These are phyloP conservation scores for Syrmaticus mikado DNA, from an alignment of 2,113 vertebrate species.

Conservation along the genomic window DNA sequence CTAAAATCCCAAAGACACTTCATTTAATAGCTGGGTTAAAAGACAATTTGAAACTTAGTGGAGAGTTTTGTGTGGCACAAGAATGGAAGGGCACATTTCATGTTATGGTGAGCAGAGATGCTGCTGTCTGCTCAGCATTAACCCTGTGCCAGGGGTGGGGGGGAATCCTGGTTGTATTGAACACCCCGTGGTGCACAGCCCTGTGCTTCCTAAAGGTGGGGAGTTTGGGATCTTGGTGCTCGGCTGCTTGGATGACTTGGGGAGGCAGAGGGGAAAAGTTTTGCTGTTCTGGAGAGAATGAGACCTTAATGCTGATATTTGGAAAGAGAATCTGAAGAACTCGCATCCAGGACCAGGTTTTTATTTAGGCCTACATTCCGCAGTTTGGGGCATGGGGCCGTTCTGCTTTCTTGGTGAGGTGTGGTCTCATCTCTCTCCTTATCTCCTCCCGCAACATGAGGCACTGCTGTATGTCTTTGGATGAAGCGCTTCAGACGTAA, in stretches of 20 bases:
- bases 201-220: not conserved
- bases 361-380: too few species aligned
- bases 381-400: too few species aligned
- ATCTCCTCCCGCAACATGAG: not conserved
- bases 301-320: not conserved
- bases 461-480: not conserved
- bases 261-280: not conserved
- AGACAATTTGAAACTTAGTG: not conserved
- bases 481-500: conserved; percentile 7
- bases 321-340: not conserved
- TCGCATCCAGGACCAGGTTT: too few species aligned
- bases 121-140: not conserved
- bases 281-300: not conserved
- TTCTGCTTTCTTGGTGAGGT: not conserved
- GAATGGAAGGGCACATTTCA: conserved; percentile 8
- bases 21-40: conserved; percentile 52
- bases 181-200: fast-evolving
- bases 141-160: not conserved
- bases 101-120: not conserved
- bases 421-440: not conserved
- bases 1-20: not conserved
- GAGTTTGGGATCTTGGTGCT: not conserved
- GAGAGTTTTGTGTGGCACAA: conserved; percentile 39
- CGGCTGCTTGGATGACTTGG: not conserved
- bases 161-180: not conserved